A percentile compares a stretch with the other conserved stretches of the same genome.
These are phyloP conservation scores for Drosophila parvula DNA, from an alignment of 1,140 invertebrate genomes.

Conservation along the genomic window DNA sequence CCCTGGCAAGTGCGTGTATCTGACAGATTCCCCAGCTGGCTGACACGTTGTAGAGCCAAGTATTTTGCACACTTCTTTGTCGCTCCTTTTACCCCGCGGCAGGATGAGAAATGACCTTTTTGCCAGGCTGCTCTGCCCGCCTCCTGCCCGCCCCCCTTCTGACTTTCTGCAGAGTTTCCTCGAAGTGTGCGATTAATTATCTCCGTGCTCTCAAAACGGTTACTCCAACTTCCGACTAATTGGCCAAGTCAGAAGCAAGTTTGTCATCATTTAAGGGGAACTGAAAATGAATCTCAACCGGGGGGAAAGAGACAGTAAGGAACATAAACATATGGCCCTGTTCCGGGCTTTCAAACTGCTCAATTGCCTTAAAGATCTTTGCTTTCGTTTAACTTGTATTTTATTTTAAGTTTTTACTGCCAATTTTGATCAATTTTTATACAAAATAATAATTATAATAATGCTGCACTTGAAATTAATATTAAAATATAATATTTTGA, in stretches of 20 bases:
- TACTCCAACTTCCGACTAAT: constrained; percentile 31
- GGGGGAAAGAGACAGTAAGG: not conserved
- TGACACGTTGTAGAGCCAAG: constrained; percentile 1
- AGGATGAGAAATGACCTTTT: constrained; percentile 26
- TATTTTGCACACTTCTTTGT: constrained; percentile 16
- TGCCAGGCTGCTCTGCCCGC: not conserved
- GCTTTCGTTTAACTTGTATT: too few relatives aligned
- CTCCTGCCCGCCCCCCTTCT: not conserved
- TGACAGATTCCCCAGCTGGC: constrained; percentile 53
- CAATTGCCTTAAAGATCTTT: not conserved
- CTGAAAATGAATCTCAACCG: not conserved
- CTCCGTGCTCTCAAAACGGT: constrained; percentile 4
- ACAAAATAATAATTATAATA: too few relatives aligned
- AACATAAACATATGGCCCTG: not conserved
- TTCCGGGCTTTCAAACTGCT: not conserved
- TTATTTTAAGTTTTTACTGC: rapidly evolving
- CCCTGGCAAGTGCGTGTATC: constrained; percentile 39
- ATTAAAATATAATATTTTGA: too few relatives aligned
- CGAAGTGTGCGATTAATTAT: constrained; percentile 33
- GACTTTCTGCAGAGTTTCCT: not conserved
- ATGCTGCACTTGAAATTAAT: too few relatives aligned
- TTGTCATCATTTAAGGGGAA: constrained; percentile 11
- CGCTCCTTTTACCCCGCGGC: not conserved
- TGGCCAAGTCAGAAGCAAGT: constrained; percentile 18
- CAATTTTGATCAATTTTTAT: not conserved